Evolutionary conservation across 2,797 vertebrate species (phyloP), one percentile per base, ranked within the genome.

Genomic region (Apogon hyalosoma): DNA sequence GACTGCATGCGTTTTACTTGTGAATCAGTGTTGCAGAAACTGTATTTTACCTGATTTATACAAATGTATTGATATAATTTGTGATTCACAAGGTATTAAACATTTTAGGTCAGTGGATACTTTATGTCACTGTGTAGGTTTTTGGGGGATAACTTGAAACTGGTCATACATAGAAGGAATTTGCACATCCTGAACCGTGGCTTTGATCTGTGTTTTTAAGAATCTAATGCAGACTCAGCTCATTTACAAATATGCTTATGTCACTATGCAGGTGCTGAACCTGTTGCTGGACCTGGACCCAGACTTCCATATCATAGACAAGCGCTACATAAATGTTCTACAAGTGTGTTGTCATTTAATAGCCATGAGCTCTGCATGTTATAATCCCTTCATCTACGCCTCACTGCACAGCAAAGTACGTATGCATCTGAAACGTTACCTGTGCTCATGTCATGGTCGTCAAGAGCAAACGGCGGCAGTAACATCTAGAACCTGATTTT

Each of bases 361-460:
- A 57, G 94, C 94, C 2, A 94, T 94, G 94, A 94, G 93, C 76
- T 95, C 94, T 6, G 86, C 93, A 0, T 94, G 94, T 72, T 95
- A 94, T 84, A 95, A 94, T 77, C 94, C 94, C 6, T 95, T 94
- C 77, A 94, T 95, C 87, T 95, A 95, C 9, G 94, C 94, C 58
- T 94, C 93, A 0, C 88, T 95, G 77, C 93, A 94, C 83, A 94
- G 88, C 85, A 95, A 94, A 77, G 89, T 94, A 24, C 88, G 93
- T 46, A 77, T 90, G 75, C 93, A 93, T 66, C 83, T 95, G 47
- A 84, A 66, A 21, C 84, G 88, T 33, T 89, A 91, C 80, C 73
- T 94, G 21, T 90, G 87, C 52, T 87, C 83, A 1, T 91, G 88
- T 41, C 71, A 48, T n/a, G 73, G 41, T 11, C 21, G 41, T 14